Base-by-base conservation (phyloP, 2,113 vertebrate species). In the Cichladusa arquata region DNA sequence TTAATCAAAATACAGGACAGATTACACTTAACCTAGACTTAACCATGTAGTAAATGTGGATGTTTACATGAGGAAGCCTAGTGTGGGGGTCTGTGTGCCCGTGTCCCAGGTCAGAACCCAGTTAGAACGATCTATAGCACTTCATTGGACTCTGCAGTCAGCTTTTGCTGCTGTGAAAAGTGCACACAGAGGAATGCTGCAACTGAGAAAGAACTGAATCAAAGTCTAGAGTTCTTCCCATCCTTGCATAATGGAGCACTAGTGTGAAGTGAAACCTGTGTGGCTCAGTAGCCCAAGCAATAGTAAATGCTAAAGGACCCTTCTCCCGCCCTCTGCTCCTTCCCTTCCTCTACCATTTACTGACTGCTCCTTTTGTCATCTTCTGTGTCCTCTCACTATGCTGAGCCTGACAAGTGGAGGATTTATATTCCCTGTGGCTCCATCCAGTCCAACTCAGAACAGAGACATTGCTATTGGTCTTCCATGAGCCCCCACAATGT, bases 61-160 rank as follows among this genome's bases (percentile, higher is more conserved):
- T 26, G 20, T 84, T 89, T 42, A 33, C 3, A 0, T 72, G 62
- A 44, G 25, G 81, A 9, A 87, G 26, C 26, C 25, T 18, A 23
- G 14, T 14, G 19, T 61, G 18, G 23, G 8, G 3, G 31, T 24
- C 16, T 40, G 6, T 24, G 18, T 42, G 18, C 24, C 33, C 0
- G 0, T 83, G 36, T 28, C 12, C 10, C 44, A n/a, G 4, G 11
- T 38, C 50, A 90, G 60, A 70, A 53, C 17, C 42, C 36, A 12
- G 7, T 20, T 70, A 72, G 26, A 34, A 28, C 31, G 13, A 7
- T 26, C n/a, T 0, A 0, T 44, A n/a, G 47, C 34, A n/a, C 9
- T 65, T 16, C 40, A 24, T 0, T 38, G 20, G 54, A 56, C 34
- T 65, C 28, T 42, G 11, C 20, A 29, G 16, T 12, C 23, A 60